A percentile compares a stretch with the other conserved stretches of the same genome.
These are phyloP conservation scores for Lepas anatifera DNA, from an alignment of 2,888 invertebrate species.

Conservation along the genomic window DNA sequence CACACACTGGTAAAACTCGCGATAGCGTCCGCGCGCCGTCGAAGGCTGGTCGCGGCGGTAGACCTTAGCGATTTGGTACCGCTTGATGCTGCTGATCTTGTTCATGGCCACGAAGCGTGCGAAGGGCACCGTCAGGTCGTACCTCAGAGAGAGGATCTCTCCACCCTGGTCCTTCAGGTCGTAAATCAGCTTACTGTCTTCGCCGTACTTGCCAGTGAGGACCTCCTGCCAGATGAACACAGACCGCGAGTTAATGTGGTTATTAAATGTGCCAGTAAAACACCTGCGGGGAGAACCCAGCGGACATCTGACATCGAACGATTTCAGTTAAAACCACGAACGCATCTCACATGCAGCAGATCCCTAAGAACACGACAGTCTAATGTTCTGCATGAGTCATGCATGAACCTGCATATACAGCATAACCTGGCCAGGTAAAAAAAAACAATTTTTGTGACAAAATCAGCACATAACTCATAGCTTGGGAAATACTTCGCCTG, in stretches of 20 bases:
- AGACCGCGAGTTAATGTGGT: not conserved
- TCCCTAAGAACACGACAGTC: too few relatives aligned
- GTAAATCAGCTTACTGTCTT: conserved; percentile 97
- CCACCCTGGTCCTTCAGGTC: conserved; percentile 98
- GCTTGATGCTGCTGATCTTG: conserved; percentile 82
- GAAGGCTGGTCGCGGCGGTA: conserved; percentile 96
- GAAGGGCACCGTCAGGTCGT: conserved; percentile 96
- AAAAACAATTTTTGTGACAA: too few relatives aligned
- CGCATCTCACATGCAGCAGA: too few relatives aligned
- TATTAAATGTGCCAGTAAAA: too few relatives aligned
- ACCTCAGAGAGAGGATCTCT: conserved; percentile 86
- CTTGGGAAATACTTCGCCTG: too few relatives aligned
- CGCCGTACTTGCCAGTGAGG: conserved; percentile 96
- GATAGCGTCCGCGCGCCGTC: conserved; percentile 73
- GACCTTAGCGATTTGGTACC: conserved; percentile 98
- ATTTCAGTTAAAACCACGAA: not conserved
- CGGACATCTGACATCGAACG: not conserved
- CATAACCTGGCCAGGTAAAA: too few relatives aligned
- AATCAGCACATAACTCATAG: too few relatives aligned
- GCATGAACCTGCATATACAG: too few relatives aligned
- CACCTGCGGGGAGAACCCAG: not conserved
- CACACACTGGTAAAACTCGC: conserved; percentile 99
- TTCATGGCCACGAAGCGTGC: conserved; percentile 97
- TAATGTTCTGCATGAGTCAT: too few relatives aligned
- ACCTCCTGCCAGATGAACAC: conserved; percentile 60